Base-by-base conservation (phyloP, 2,888 invertebrate species). In the Papilio protenor region DNA sequence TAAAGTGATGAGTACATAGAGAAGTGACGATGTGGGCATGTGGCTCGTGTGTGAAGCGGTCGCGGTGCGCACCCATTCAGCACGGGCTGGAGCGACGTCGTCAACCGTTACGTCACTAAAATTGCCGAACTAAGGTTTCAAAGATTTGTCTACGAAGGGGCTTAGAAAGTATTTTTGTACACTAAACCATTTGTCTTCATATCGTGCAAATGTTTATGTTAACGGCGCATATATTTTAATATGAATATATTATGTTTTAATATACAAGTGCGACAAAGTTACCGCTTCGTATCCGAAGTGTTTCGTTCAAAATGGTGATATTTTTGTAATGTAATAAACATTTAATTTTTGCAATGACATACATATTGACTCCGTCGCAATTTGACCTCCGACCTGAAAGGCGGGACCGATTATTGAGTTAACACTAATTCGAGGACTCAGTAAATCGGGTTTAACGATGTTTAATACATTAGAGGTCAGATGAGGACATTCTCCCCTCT, bases 171-270 rank as follows among this genome's bases (percentile, higher is more conserved):
- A n/a, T 61, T 23, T 61, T 61, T 27, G 23, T 59, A 23, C 12
- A 27, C 11, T 59, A 64, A 64, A 27, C 8, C 6, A 6, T 64
- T 40, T 18, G 10, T 57, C 12, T 59, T 11, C 12, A n/a, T 33
- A n/a, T 11, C 40, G 66, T 66, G 64, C 66, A 66, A 66, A 14
- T 70, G 49, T 71, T 23, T 23, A 16, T 49, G 23, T 40, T 76
- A 55, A 59, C 16, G 69, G 49, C 40, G 75, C 40, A 72, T 77
- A 49, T 77, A 77, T 77, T 77, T 72, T 77, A 76, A 72, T 72
- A 72, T 52, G 49, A 33, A 72, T 69, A 45, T 45, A 45, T 12
- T 69, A 40, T 73, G 73, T 18, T 55, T 52, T 61, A 23, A n/a
- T 61, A 49, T 12, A 47, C 49, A 61, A 2, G 10, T 3, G 73